phyloP scores from a whole-genome alignment of 2,888 invertebrate species.

The Lithophane leautieri region DNA sequence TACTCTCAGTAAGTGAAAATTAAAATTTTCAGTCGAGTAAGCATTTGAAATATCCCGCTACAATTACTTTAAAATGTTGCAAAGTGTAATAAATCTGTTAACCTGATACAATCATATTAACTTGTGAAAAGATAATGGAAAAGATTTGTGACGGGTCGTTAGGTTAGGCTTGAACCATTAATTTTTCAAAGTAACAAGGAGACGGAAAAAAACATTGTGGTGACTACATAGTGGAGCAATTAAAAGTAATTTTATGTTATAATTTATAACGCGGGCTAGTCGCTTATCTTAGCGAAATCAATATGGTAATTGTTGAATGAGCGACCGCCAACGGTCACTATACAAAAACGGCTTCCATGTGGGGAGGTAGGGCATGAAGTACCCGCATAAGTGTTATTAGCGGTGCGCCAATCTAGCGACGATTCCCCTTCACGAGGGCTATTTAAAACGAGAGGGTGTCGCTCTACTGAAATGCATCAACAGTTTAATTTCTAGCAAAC shows the following conservation, averaged over 20 bases:
- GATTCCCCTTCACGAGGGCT: conserved; percentile 80
- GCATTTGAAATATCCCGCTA: background rate
- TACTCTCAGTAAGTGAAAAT: background rate
- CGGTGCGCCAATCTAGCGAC: conserved; percentile 85
- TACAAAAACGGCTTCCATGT: conserved; percentile 69
- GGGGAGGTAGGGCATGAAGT: conserved; percentile 75
- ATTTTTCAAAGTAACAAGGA: conserved; percentile 41
- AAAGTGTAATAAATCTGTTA: conserved; percentile 20
- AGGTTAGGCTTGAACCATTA: conserved; percentile 40
- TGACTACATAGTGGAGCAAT: conserved; percentile 62
- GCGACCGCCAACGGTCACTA: conserved; percentile 76
- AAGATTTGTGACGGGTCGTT: conserved; percentile 54
- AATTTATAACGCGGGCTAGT: conserved; percentile 66
- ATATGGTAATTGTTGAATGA: conserved; percentile 80
- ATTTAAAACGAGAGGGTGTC: conserved; percentile 85
- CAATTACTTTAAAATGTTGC: conserved; percentile 13
- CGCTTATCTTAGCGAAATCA: conserved; percentile 82
- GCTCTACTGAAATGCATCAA: conserved; percentile 77
- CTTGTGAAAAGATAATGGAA: conserved; percentile 48
- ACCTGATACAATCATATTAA: conserved; percentile 46
- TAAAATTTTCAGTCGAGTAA: background rate
- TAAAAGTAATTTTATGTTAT: conserved; percentile 68
- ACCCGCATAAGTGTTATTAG: conserved; percentile 87
- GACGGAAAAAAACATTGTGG: conserved; percentile 48
- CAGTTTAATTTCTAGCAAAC: conserved; percentile 69